Conservation (phyloP, 2,797 vertebrate species). For the Heliangelus exortis region DNA sequence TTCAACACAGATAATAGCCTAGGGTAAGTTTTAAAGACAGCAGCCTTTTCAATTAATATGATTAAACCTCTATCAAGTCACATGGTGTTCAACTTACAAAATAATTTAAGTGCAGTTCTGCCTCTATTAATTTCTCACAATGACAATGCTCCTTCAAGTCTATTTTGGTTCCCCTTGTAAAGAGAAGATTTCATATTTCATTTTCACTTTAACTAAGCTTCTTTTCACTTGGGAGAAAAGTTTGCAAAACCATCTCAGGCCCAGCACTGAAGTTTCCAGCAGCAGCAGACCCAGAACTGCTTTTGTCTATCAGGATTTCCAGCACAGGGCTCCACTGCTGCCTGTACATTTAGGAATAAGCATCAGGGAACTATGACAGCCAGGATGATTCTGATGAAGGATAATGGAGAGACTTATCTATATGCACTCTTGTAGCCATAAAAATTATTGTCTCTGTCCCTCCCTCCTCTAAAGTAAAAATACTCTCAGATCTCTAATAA, state of each 20-base stretch:
- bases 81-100: background rate
- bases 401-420: background rate
- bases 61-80: background rate
- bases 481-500: background rate
- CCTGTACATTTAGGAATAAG: background rate
- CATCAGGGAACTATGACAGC: background rate
- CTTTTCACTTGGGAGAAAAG: background rate
- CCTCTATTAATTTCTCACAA: background rate
- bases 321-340: background rate
- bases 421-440: background rate
- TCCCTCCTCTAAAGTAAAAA: background rate
- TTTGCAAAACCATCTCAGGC: background rate
- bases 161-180: background rate
- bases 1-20: background rate
- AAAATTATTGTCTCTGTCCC: background rate
- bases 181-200: background rate
- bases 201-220: background rate
- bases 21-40: background rate
- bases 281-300: background rate
- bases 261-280: background rate
- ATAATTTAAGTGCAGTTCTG: background rate
- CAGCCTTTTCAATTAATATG: background rate
- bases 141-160: background rate
- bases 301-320: background rate
- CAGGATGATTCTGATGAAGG: background rate